Evolutionary conservation across 2,888 invertebrate genomes (phyloP).

Genomic region (Beris morrisii): DNA sequence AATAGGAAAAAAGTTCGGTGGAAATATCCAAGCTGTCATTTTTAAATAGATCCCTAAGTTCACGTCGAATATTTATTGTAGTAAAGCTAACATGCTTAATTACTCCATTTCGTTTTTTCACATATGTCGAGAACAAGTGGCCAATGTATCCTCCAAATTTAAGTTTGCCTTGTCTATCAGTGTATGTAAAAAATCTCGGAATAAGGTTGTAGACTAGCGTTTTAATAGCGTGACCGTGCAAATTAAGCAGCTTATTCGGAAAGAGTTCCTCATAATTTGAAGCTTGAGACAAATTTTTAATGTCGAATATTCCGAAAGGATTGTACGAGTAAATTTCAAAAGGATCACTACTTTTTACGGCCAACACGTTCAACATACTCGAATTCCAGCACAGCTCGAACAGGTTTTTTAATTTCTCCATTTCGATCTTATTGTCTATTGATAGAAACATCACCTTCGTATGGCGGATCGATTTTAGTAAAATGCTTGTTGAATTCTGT

Average conservation of each 20-base stretch:
- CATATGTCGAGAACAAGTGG: conserved; percentile 2
- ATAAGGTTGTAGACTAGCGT: not conserved
- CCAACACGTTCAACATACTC: conserved; percentile 4
- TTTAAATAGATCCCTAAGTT: not conserved
- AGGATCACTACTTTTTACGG: not conserved
- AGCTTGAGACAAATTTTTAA: not conserved
- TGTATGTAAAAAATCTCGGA: conserved; percentile 8
- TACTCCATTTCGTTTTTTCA: conserved; percentile 7
- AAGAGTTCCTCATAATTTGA: not conserved
- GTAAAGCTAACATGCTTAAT: not conserved
- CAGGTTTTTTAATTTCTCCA: not conserved
- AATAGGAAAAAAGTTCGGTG: no score
- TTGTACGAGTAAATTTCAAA: conserved; percentile 1
- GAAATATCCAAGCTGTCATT: not conserved
- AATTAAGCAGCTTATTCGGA: conserved; percentile 10
- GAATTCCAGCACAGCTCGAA: conserved; percentile 14
- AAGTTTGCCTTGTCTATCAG: not conserved
- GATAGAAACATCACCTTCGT: not conserved
- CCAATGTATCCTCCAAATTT: conserved; percentile 13
- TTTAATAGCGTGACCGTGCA: conserved; percentile 2
- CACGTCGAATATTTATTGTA: not conserved
- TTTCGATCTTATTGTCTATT: not conserved
- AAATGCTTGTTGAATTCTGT: no score
- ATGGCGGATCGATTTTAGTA: not conserved
- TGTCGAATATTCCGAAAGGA: conserved; percentile 10